These are phyloP conservation scores for Catharus bicknelli DNA, from an alignment of 2,113 vertebrate genomes.

Conservation along the genomic window DNA sequence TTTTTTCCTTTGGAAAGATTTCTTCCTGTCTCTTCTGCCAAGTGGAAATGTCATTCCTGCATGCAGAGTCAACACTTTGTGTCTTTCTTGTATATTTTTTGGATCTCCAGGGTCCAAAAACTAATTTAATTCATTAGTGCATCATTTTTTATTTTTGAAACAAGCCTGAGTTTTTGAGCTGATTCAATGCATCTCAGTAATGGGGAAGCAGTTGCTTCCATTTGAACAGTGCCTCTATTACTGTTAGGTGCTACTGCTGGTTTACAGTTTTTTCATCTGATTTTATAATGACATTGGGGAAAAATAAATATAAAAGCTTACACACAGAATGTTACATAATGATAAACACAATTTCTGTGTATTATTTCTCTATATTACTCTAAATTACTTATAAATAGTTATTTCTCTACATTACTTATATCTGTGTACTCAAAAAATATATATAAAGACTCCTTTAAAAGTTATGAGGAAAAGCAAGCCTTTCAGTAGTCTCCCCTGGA, in stretches of 20 bases:
- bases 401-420: neutral
- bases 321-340: neutral
- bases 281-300: neutral
- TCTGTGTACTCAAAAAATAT: neutral
- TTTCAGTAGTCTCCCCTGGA: neutral
- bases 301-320: neutral
- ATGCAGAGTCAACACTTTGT: neutral
- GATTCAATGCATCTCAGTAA: neutral
- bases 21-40: neutral
- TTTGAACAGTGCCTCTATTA: neutral
- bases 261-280: neutral
- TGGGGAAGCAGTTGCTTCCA: neutral
- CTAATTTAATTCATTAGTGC: neutral
- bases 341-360: neutral
- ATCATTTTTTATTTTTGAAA: neutral
- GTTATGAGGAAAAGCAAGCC: neutral
- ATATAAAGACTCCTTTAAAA: neutral
- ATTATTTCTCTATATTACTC: neutral
- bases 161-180: neutral
- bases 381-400: neutral
- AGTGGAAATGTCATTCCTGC: neutral
- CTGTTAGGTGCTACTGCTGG: neutral
- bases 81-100: neutral
- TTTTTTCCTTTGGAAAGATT: neutral
- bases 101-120: fast-evolving